These are phyloP conservation scores for Drosophila cracens DNA, from an alignment of 2,888 invertebrate species.

Conservation along the genomic window DNA sequence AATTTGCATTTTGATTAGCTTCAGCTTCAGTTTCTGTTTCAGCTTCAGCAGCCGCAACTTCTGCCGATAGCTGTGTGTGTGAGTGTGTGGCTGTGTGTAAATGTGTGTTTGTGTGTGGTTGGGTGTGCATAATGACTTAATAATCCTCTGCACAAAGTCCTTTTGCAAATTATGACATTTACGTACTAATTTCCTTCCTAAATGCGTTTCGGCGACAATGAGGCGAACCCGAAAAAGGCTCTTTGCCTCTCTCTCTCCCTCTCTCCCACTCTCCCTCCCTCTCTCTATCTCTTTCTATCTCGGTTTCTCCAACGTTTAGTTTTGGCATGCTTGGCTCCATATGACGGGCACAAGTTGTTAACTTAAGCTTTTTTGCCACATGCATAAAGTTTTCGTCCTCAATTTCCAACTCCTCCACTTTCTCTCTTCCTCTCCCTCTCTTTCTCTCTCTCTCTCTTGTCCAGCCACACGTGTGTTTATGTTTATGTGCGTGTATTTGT, in stretches of 20 bases:
- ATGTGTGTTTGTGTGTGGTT: constrained; percentile 22
- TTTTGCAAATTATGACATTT: constrained; percentile 78
- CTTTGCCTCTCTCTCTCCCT: neutral
- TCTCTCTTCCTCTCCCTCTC: neutral
- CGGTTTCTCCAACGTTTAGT: neutral
- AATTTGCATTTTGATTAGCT: constrained; percentile 81
- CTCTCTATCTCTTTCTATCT: neutral
- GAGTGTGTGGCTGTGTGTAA: constrained; percentile 1
- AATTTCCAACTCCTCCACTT: neutral
- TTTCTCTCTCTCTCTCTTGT: neutral
- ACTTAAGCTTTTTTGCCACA: constrained; percentile 72
- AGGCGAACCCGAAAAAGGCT: constrained; percentile 28
- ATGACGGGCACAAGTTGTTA: constrained; percentile 71
- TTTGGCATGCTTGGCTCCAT: constrained; percentile 8
- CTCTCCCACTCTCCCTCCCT: neutral
- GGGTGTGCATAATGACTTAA: constrained; percentile 71
- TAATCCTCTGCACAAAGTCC: constrained; percentile 72
- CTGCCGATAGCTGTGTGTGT: constrained; percentile 32
- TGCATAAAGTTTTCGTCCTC: constrained; percentile 33
- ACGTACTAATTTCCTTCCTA: constrained; percentile 78
- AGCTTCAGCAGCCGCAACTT: constrained; percentile 12
- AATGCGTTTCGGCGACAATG: constrained; percentile 73
- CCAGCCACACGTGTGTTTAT: neutral
- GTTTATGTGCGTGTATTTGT: neutral
- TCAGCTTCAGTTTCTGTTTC: constrained; percentile 32